Percentiles rank a stretch among this genome's conserved stretches.
phyloP scores from a whole-genome alignment of 1,140 invertebrate genomes.

The Drosophila suzukii region DNA sequence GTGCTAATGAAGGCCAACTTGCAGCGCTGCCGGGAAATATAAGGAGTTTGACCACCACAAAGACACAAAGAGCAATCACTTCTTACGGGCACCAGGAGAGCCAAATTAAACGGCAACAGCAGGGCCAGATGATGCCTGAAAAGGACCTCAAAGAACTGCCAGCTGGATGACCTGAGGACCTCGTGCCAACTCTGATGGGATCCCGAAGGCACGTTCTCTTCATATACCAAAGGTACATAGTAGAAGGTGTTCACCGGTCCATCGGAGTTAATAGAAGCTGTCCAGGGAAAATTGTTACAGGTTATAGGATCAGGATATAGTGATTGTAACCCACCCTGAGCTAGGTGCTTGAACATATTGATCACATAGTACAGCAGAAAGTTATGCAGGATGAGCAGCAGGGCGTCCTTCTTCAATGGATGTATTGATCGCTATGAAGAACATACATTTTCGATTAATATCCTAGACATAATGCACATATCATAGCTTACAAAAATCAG shows the following conservation, averaged over 20 bases:
- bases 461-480: no score
- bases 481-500: conserved; percentile 23
- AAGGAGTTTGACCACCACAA: background rate
- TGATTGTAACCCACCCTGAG: conserved; percentile 43
- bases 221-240: conserved; percentile 55
- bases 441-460: no score
- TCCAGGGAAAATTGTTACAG: background rate
- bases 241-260: conserved; percentile 62
- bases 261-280: conserved; percentile 42
- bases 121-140: conserved; percentile 61
- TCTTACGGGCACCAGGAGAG: conserved; percentile 55
- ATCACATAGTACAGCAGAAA: conserved; percentile 52
- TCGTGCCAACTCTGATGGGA: conserved; percentile 21
- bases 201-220: conserved; percentile 6
- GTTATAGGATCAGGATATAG: no score
- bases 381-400: conserved; percentile 55
- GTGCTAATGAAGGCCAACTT: conserved; percentile 52
- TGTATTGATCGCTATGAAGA: conserved; percentile 28
- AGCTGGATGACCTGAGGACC: conserved; percentile 35
- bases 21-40: conserved; percentile 41
- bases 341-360: conserved; percentile 63
- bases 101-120: conserved; percentile 51
- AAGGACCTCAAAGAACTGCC: conserved; percentile 56
- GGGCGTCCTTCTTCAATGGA: conserved; percentile 48
- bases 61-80: background rate